These are phyloP conservation scores for Sterna hirundo DNA, from an alignment of 2,113 vertebrate species.

Conservation along the genomic window DNA sequence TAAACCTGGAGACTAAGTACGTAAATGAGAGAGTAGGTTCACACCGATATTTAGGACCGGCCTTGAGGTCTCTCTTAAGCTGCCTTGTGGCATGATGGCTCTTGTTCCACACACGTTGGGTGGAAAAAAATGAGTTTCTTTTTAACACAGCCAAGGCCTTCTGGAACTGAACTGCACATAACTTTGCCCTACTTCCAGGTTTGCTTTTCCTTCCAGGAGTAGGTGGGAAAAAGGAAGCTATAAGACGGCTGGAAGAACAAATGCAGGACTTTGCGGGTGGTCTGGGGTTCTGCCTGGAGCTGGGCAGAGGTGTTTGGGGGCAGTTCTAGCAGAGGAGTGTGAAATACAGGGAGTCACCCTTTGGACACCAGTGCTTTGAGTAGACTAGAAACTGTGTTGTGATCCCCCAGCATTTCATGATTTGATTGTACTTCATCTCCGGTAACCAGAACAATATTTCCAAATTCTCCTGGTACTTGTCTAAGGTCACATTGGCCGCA, in stretches of 20 bases:
- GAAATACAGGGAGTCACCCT: neutral
- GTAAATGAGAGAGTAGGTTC: neutral
- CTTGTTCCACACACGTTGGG: neutral
- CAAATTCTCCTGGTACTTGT: neutral
- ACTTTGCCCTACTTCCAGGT: neutral
- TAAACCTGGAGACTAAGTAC: neutral
- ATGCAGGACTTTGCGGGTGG: too few relatives aligned
- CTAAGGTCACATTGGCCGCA: neutral
- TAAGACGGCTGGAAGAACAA: neutral
- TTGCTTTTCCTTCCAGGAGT: neutral
- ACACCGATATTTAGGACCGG: neutral
- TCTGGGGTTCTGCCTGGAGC: neutral
- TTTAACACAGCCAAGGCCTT: neutral
- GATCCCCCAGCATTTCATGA: neutral
- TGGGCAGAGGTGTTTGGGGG: accelerated
- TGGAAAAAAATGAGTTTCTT: neutral
- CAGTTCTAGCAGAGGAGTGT: neutral
- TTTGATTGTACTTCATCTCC: neutral
- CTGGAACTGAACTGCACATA: neutral
- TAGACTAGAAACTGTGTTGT: accelerated
- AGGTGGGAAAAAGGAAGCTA: neutral
- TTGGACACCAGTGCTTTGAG: neutral
- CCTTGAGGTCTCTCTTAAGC: neutral
- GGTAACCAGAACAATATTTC: neutral
- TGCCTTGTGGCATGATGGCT: neutral